Evolutionary conservation across 1,140 invertebrate genomes (phyloP), one percentile per base, ranked within the genome.

Genomic region (Thereuonema tuberculata): DNA sequence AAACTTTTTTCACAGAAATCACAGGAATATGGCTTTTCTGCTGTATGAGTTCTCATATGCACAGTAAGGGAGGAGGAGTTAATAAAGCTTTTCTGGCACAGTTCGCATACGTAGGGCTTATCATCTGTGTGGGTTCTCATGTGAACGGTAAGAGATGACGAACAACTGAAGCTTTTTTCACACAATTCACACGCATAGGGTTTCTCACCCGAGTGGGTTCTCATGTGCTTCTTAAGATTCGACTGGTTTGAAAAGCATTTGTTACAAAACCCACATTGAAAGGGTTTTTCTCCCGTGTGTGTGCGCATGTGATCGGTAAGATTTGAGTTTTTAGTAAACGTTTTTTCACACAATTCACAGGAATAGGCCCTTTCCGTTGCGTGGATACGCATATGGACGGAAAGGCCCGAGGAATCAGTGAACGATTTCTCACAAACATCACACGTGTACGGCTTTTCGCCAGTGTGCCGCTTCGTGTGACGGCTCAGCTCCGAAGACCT

Each of bases 301-400:
- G 31, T 37, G 5, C 31, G 5, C 31, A 9, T 17, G 17, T 37
- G 31, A 37, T 37, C 17, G 5, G 5, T 37, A 5, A 9, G 5
- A 37, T 9, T 17, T 17, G 17, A 37, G 31, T 9, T 37, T 5
- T 5, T 17, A 37, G 31, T 37, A 17, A 37, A 37, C 17, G 26
- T 2, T 37, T 52, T 37, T 37, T 37, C 1, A 64, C 25, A 54
- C 26, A 49, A 17, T 47, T 48, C 27, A 59, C 47, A 26, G n/a
- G 28, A 26, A 37, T 37, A 37, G 5, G 31, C 5, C 17, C 17
- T 37, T 17, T 37, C 31, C 5, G 5, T 17, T 5, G 31, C 17
- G 31, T 37, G 31, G 17, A 37, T 37, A 9, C 31, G 5, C 17
- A 9, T 17, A 37, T 37, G 31, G 17, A 17, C 17, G 17, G 5